Percentiles rank a stretch among this genome's conserved stretches.
Evolutionary conservation across 2,797 vertebrate genomes (phyloP).

Genomic region (Rhinogobio ventralis): DNA sequence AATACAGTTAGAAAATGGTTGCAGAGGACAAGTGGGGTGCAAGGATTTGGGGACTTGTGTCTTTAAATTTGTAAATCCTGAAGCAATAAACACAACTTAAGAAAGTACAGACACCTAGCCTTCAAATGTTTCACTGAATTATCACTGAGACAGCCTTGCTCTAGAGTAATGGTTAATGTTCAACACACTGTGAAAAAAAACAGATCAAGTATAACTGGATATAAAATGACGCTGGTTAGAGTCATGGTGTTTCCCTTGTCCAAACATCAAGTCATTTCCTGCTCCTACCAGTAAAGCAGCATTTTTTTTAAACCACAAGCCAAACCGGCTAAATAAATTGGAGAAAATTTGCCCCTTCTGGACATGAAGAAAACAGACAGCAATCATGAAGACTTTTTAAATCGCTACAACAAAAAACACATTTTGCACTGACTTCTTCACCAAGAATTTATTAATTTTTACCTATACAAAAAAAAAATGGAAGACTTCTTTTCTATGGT

Average conservation of each 20-base stretch:
- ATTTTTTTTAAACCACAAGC: background rate
- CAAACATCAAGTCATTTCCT: background rate
- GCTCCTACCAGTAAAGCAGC: background rate
- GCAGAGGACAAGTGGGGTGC: background rate
- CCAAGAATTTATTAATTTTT: background rate
- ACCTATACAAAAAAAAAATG: background rate
- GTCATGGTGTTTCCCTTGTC: background rate
- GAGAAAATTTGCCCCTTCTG: slow-evolving; percentile 14
- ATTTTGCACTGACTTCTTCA: background rate
- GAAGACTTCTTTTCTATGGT: background rate
- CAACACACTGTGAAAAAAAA: background rate
- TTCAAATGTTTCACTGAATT: too few relatives aligned
- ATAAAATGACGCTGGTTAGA: background rate
- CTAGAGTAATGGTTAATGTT: background rate
- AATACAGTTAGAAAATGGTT: too few relatives aligned
- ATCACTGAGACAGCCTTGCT: background rate
- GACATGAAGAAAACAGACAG: background rate
- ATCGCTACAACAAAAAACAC: background rate
- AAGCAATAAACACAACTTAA: background rate
- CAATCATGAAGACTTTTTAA: background rate
- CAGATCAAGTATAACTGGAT: background rate
- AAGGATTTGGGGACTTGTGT: background rate
- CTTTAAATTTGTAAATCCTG: background rate
- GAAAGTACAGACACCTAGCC: background rate
- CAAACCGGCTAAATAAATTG: background rate